Conservation (phyloP, 2,797 vertebrate genomes). For the Poecilia picta region DNA sequence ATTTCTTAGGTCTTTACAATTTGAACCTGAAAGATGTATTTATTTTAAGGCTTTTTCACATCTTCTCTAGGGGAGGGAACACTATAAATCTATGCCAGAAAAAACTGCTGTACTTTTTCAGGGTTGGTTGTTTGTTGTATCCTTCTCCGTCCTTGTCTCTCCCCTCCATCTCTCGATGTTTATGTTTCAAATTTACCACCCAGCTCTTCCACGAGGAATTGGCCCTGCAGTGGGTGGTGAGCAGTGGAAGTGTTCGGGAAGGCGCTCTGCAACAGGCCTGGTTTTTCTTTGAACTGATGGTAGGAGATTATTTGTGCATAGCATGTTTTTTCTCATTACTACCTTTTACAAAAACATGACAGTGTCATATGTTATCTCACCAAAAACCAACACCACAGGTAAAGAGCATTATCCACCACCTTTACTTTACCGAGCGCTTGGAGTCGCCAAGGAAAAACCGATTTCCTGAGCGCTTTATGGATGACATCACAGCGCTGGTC, state of each 20-base stretch:
- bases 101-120: constrained; percentile 5
- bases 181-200: constrained; percentile 11
- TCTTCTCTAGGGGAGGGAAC: not conserved
- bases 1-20: not conserved
- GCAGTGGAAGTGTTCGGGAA: constrained; percentile 95
- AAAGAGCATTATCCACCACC: constrained; percentile 98
- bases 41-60: not conserved
- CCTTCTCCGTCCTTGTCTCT: not conserved
- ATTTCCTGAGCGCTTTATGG: constrained; percentile 99
- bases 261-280: constrained; percentile 96
- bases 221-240: constrained; percentile 98
- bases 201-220: constrained; percentile 98
- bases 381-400: constrained; percentile 79
- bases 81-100: not conserved
- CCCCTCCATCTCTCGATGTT: constrained; percentile 19
- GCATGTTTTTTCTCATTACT: not conserved
- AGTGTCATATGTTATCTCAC: not conserved
- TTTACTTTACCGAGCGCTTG: constrained; percentile 96
- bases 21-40: not conserved
- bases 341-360: not conserved
- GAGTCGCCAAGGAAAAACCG: constrained; percentile 93
- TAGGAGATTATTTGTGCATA: constrained; percentile 66
- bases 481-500: constrained; percentile 94
- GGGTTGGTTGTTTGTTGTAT: constrained; percentile 21
- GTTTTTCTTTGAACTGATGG: constrained; percentile 99